Percentiles rank a stretch among this genome's conserved stretches.
phyloP scores from a whole-genome alignment of 2,888 invertebrate species.

The Globia sparganii region DNA sequence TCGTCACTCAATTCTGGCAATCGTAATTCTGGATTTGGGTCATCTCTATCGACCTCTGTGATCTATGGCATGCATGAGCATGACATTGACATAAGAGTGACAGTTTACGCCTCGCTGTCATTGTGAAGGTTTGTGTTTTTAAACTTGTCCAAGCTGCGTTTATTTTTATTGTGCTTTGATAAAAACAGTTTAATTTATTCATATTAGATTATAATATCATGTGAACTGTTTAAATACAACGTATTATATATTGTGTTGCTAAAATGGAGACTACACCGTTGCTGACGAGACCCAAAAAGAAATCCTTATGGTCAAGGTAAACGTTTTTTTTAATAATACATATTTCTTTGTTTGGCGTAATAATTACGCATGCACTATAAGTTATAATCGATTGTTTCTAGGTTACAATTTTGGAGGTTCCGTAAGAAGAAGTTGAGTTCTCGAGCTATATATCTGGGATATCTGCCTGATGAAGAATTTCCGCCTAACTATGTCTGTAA shows the following conservation, averaged over 20 bases:
- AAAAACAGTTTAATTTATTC: conserved; percentile 40
- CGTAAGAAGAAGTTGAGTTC: conserved; percentile 94
- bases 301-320: conserved; percentile 88
- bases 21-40: not conserved
- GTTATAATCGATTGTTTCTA: conserved; percentile 79
- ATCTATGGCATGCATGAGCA: conserved; percentile 5
- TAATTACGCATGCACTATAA: conserved; percentile 48
- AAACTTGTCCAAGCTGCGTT: conserved; percentile 22
- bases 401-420: conserved; percentile 94
- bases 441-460: conserved; percentile 94
- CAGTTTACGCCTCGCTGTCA: conserved; percentile 59
- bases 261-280: conserved; percentile 88
- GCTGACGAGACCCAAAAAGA: conserved; percentile 82
- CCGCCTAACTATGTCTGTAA: conserved; percentile 99
- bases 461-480: conserved; percentile 94
- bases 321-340: conserved; percentile 51
- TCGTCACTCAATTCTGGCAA: not conserved
- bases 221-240: conserved; percentile 49
- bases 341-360: conserved; percentile 66
- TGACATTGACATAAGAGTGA: conserved; percentile 46
- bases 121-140: conserved; percentile 59
- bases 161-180: conserved; percentile 41
- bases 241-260: conserved; percentile 40
- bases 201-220: conserved; percentile 41
- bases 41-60: conserved; percentile 3